A percentile compares a stretch with the other conserved stretches of the same genome.
These are phyloP conservation scores for Tragulus kanchil DNA, from an alignment of 2,113 vertebrate species.

Conservation along the genomic window DNA sequence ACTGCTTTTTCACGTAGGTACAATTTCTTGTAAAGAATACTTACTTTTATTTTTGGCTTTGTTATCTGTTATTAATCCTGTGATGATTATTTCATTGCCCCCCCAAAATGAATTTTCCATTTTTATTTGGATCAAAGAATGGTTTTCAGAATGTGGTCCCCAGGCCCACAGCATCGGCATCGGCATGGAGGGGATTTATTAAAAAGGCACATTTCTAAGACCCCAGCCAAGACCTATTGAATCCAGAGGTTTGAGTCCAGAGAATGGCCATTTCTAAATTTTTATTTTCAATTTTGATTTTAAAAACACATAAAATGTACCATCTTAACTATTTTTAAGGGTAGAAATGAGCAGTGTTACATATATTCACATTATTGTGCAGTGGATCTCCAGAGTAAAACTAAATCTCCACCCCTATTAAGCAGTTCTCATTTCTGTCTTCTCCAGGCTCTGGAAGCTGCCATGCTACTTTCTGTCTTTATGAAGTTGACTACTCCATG, in stretches of 20 bases:
- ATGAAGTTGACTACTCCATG: neutral
- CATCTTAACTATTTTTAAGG: conserved; percentile 14
- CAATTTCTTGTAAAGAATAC: neutral
- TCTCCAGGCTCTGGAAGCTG: neutral
- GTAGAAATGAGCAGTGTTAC: neutral
- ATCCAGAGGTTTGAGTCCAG: neutral
- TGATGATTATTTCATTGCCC: neutral
- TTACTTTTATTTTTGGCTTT: conserved; percentile 15
- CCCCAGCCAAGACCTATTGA: neutral
- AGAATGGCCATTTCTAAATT: neutral
- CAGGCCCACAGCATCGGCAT: neutral
- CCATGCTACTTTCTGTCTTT: neutral
- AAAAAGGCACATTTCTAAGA: neutral
- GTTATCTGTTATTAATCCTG: neutral
- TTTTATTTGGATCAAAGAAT: neutral
- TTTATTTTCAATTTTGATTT: neutral
- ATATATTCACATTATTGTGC: neutral
- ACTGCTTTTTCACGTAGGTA: neutral
- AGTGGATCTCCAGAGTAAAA: neutral
- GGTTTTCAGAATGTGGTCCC: neutral
- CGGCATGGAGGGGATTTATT: neutral
- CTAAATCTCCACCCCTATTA: neutral
- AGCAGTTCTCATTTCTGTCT: neutral
- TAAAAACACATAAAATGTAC: neutral
- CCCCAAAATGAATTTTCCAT: neutral